These are phyloP conservation scores for Mechanitis messenoides DNA, from an alignment of 2,888 invertebrate species.

Conservation along the genomic window DNA sequence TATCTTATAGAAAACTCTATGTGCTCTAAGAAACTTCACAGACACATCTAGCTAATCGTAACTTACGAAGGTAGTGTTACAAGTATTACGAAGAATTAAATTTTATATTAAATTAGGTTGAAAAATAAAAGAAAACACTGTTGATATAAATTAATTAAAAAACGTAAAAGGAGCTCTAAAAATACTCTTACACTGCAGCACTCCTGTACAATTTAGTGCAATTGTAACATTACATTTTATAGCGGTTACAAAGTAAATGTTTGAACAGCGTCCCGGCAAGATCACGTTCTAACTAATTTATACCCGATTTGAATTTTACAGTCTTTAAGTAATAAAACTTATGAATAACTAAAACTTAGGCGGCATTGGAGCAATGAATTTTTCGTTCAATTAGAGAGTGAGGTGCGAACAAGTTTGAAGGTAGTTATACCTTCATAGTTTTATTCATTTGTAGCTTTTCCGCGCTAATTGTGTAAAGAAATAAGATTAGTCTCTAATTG, in stretches of 20 bases:
- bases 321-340: conserved; percentile 47
- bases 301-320: conserved; percentile 53
- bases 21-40: too few relatives aligned
- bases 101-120: background rate
- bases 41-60: too few relatives aligned
- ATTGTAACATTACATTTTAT: conserved; percentile 6
- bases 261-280: conserved; percentile 39
- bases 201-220: conserved; percentile 6
- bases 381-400: conserved; percentile 31
- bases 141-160: conserved; percentile 9
- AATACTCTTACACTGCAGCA: conserved; percentile 3
- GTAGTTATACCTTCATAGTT: conserved; percentile 29
- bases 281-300: conserved; percentile 50
- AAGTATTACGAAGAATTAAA: too few relatives aligned
- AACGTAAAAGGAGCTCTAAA: conserved; percentile 4
- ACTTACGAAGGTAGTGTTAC: too few relatives aligned
- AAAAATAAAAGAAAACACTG: background rate
- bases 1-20: too few relatives aligned
- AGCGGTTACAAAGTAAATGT: conserved; percentile 38
- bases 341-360: conserved; percentile 35
- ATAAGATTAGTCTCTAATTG: background rate
- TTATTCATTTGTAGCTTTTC: conserved; percentile 16
- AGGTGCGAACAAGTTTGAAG: conserved; percentile 21
- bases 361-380: conserved; percentile 30
- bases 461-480: background rate